A percentile compares a stretch with the other conserved stretches of the same genome.
These are phyloP conservation scores for Exephanes ischioxanthus DNA, from an alignment of 2,888 invertebrate species.

Conservation along the genomic window DNA sequence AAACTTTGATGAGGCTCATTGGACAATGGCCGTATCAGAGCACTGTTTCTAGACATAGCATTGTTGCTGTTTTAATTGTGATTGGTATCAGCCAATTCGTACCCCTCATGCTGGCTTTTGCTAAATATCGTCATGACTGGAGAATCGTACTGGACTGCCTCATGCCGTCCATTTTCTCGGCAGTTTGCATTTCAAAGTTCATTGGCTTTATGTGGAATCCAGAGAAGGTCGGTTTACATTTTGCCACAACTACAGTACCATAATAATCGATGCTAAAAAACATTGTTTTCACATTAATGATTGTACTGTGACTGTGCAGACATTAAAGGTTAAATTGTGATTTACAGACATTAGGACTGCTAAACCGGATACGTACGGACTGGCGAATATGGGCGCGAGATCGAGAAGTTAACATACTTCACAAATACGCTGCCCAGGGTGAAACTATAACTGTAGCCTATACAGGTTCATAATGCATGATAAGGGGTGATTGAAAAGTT, in stretches of 20 bases:
- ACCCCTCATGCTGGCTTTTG: conserved; percentile 23
- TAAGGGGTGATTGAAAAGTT: neutral
- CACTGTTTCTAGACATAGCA: neutral
- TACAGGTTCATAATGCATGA: conserved; percentile 28
- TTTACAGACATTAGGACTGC: conserved; percentile 17
- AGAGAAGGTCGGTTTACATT: conserved; percentile 9
- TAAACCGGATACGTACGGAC: conserved; percentile 28
- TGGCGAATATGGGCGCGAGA: conserved; percentile 52
- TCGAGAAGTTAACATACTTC: conserved; percentile 42
- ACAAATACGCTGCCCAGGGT: conserved; percentile 39
- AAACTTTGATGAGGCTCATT: conserved; percentile 7
- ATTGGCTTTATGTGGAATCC: conserved; percentile 20
- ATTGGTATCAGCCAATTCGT: conserved; percentile 2
- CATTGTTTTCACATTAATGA: too few species aligned
- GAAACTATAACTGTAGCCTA: conserved; percentile 37
- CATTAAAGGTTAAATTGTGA: neutral
- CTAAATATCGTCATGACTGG: conserved; percentile 24
- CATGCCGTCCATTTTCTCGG: neutral
- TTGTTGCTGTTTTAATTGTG: neutral
- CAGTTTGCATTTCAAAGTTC: conserved; percentile 16
- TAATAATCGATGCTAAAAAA: too few species aligned
- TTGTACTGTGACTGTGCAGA: neutral
- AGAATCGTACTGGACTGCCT: conserved; percentile 31
- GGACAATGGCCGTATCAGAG: conserved; percentile 54
- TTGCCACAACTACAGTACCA: neutral